Base-by-base conservation (phyloP, 2,888 invertebrate genomes). In the Lasius platythorax region DNA sequence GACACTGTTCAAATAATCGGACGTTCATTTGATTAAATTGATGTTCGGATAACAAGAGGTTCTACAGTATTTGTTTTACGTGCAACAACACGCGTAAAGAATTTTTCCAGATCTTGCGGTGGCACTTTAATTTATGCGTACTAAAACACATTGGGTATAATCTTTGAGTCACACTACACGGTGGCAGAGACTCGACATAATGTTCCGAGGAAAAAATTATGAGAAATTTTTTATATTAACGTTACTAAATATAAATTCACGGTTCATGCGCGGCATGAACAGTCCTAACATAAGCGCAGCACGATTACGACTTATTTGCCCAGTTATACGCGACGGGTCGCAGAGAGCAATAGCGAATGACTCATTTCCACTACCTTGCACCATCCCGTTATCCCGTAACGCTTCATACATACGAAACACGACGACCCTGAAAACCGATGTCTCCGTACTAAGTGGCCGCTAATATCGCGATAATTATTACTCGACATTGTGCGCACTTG, bases 291-390 rank as follows among this genome's bases (percentile, higher is more conserved):
- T 23, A 23, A 68, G n/a, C 68, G 68, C 56, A 56, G 75, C 58
- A n/a, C 78, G 78, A 78, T 68, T 70, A 68, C 70, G 70, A 78
- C 78, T 78, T 78, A 70, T 68, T 78, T 78, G 68, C 23, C 43
- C 78, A 37, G 68, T 78, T 78, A 58, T 68, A 68, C 15, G 58
- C 68, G 78, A 68, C 3, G 58, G 43, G 30, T 78, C 68, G 78
- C 23, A 56, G 78, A 68, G 56, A 15, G 68, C 67, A 28, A 40
- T 40, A 68, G 68, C 78, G 78, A 68, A 68, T 78, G 78, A 78
- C 70, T 78, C 78, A 78, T 78, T 78, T 78, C 78, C 78, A 78
- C 78, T 78, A 78, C 78, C 78, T 68, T n/a, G 78, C 68, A 43
- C 43, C 58, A 30, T 68, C 78, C 78, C 78, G 78, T 78, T 68